Evolutionary conservation across 1,140 invertebrate species (phyloP).

Genomic region (Palaemon carinicauda): DNA sequence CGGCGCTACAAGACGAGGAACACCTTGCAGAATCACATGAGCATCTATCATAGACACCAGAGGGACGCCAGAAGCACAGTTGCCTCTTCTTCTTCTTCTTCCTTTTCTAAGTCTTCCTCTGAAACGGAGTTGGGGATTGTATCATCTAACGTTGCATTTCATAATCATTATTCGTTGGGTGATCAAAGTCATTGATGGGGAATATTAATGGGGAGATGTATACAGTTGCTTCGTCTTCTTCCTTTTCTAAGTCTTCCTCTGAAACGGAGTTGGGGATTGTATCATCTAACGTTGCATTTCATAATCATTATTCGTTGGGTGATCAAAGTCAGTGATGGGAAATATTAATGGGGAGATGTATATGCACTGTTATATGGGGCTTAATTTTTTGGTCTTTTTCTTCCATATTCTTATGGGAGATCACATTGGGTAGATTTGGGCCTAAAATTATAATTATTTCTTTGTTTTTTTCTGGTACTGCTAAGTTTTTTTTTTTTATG

Average conservation of each 20-base stretch:
- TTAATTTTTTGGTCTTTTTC: too few relatives aligned
- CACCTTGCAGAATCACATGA: conserved; percentile 48
- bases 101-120: background rate
- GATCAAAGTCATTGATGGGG: background rate
- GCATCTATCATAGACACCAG: conserved; percentile 64
- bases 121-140: background rate
- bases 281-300: background rate
- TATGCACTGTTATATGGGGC: too few relatives aligned
- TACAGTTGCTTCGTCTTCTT: too few relatives aligned
- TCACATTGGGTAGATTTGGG: too few relatives aligned
- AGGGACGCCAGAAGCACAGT: background rate
- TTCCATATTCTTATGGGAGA: too few relatives aligned
- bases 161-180: background rate
- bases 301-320: background rate
- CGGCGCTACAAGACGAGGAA: conserved; percentile 44
- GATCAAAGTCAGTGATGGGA: background rate
- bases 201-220: background rate
- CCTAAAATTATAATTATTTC: too few relatives aligned
- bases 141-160: background rate
- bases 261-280: background rate
- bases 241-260: background rate
- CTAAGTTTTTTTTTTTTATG: too few relatives aligned
- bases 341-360: background rate
- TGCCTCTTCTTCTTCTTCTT: too few relatives aligned
- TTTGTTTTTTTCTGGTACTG: too few relatives aligned